Evolutionary conservation across 2,888 invertebrate species (phyloP).

Genomic region (Chromoteleia sp.): DNA sequence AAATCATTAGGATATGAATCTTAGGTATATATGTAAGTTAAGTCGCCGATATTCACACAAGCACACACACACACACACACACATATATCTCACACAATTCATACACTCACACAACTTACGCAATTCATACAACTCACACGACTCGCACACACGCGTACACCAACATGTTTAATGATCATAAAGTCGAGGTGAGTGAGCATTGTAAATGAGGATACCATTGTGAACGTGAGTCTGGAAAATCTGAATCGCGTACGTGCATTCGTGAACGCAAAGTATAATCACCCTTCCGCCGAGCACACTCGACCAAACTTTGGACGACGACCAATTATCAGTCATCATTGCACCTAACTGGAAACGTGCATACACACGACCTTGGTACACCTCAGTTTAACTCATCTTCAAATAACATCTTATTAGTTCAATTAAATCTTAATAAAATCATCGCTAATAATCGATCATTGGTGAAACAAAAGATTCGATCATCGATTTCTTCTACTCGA

Average conservation of each 20-base stretch:
- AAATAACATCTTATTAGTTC: too few species aligned
- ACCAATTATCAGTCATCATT: constrained; percentile 28
- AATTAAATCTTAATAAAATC: too few species aligned
- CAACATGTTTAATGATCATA: constrained; percentile 49
- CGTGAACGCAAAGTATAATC: constrained; percentile 39
- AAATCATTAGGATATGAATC: constrained; percentile 62
- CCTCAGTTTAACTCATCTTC: too few species aligned
- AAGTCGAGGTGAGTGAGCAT: constrained; percentile 45
- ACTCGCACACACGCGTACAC: too few species aligned
- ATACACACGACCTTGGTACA: too few species aligned
- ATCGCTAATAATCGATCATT: too few species aligned
- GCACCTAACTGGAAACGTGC: constrained; percentile 19
- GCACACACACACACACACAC: too few species aligned
- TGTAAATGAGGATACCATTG: constrained; percentile 48
- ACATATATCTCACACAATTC: too few species aligned
- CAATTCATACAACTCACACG: too few species aligned
- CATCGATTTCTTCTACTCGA: constrained; percentile 21
- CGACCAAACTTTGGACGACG: constrained; percentile 23
- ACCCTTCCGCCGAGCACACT: constrained; percentile 58
- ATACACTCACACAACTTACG: too few species aligned
- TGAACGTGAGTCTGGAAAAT: constrained; percentile 40
- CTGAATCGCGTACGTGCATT: constrained; percentile 28
- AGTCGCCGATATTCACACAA: constrained; percentile 66
- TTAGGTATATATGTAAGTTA: constrained; percentile 65
- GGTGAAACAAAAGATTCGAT: too few species aligned